A percentile compares a stretch with the other conserved stretches of the same genome.
Conservation (phyloP, 2,797 vertebrate species). For the Sebastes itinus region DNA sequence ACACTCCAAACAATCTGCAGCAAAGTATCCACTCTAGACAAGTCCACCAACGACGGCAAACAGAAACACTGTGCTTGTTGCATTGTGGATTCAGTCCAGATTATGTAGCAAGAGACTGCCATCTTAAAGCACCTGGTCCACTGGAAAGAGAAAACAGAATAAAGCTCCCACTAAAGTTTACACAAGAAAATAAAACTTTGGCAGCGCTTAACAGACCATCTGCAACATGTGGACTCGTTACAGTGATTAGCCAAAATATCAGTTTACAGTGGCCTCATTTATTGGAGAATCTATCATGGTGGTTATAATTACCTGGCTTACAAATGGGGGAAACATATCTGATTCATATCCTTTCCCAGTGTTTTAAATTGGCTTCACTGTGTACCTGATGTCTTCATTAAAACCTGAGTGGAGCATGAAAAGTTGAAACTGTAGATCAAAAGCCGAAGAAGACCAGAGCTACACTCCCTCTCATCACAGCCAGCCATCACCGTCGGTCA, state of each 20-base stretch:
- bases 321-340: slow-evolving; percentile 20
- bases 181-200: slow-evolving; percentile 39
- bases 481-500: slow-evolving; percentile 48
- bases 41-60: slow-evolving; percentile 5
- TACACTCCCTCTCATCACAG: slow-evolving; percentile 32
- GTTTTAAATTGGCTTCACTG: slow-evolving; percentile 8
- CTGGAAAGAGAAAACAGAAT: slow-evolving; percentile 26
- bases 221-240: slow-evolving; percentile 40
- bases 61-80: slow-evolving; percentile 8
- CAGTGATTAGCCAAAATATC: slow-evolving; percentile 41
- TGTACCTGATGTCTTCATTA: slow-evolving; percentile 18
- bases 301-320: slow-evolving; percentile 37
- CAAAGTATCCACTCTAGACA: slow-evolving; percentile 1
- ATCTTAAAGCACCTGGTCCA: slow-evolving; percentile 43
- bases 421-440: slow-evolving; percentile 41
- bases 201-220: slow-evolving; percentile 36
- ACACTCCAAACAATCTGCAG: slow-evolving; percentile 23
- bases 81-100: slow-evolving; percentile 28
- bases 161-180: slow-evolving; percentile 25
- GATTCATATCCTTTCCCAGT: slow-evolving; percentile 2
- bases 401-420: slow-evolving; percentile 26
- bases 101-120: slow-evolving; percentile 9
- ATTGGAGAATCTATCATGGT: slow-evolving; percentile 16
- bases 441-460: slow-evolving; percentile 15
- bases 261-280: slow-evolving; percentile 34